These are phyloP conservation scores for Galagoides demidoff DNA, from an alignment of 2,797 vertebrate species.

Conservation along the genomic window DNA sequence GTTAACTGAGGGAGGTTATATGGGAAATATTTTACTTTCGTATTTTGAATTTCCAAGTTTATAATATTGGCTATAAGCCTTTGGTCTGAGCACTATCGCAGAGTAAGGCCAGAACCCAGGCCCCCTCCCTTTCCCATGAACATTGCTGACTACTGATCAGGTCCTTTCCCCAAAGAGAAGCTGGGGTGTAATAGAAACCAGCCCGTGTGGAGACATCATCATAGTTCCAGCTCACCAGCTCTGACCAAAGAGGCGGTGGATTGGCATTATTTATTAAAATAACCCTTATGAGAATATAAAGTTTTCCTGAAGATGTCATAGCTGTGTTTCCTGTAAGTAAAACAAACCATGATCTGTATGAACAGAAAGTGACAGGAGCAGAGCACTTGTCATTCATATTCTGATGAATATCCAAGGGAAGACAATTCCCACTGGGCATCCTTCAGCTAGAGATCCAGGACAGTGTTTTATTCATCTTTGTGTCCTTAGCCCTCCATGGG, in stretches of 20 bases:
- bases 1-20: background rate
- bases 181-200: no score
- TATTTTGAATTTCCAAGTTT: background rate
- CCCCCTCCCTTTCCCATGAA: background rate
- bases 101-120: background rate
- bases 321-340: background rate
- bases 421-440: accelerated
- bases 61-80: background rate
- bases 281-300: background rate
- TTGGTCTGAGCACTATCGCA: background rate
- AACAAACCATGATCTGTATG: background rate
- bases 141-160: background rate
- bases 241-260: background rate
- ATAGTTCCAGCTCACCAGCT: background rate
- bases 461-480: accelerated
- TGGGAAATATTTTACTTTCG: background rate
- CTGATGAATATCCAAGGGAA: background rate
- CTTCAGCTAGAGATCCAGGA: background rate
- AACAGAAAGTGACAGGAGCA: background rate
- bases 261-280: background rate
- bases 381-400: background rate
- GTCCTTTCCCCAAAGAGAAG: background rate
- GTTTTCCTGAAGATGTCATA: background rate
- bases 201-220: background rate
- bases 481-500: background rate